Evolutionary conservation across 2,797 vertebrate species (phyloP), one percentile per base, ranked within the genome.

Genomic region (Syncerus caffer): DNA sequence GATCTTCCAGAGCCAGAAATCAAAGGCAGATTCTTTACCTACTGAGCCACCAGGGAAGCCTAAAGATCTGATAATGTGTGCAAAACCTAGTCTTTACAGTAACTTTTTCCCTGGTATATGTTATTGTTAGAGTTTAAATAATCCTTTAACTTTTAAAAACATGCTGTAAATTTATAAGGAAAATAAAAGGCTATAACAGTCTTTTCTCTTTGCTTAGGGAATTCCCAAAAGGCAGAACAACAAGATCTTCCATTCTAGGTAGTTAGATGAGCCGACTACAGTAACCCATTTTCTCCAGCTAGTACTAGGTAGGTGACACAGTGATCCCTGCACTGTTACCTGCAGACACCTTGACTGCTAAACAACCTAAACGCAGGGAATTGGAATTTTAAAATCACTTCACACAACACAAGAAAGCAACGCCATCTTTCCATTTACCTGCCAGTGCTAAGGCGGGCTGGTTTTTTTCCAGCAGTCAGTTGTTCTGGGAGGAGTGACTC

Each of bases 361-460:
- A 76, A 23, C 71, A 23, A 60, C 15, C 23, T 38, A 47, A 80
- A 92, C 2, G 83, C 83, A 38, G 0, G 89, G 83, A 55, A 38
- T 0, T 42, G 78, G 60, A 19, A 62, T 57, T 67, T 55, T 79
- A 3, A 51, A 88, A 51, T 64, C 79, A 55, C 34, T 80, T 80
- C 42, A 25, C 84, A 76, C 58, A n/a, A 13, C 6, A 12, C 78
- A 47, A n/a, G 85, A 88, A 67, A 51, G 82, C 89, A 82, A 57
- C 45, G 53, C 85, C 92, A 60, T 91, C 87, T 93, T 95, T 91
- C 90, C 91, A 9, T 83, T 55, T 80, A 96, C 94, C 93, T 96
- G 83, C 55, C 82, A 64, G 51, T 1, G 57, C 55, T 78, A 55
- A 85, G 67, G 79, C 76, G 6, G 25, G 60, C 47, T 80, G 76